Percentiles rank a stretch among this genome's conserved stretches.
Evolutionary conservation across 2,113 vertebrate genomes (phyloP).

Genomic region (Psittacara wagleri): DNA sequence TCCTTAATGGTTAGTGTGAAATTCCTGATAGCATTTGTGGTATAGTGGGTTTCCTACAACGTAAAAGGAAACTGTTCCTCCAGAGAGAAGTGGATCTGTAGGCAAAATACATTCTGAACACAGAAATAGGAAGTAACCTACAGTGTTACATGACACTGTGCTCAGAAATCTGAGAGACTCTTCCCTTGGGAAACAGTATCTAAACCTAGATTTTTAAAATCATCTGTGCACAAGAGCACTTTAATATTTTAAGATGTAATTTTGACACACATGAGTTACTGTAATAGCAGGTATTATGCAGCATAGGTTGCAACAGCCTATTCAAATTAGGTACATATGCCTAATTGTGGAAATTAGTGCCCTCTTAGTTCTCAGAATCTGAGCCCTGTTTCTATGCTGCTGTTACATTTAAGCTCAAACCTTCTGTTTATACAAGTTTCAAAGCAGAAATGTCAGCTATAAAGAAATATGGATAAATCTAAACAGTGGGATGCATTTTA

Average conservation of each 20-base stretch:
- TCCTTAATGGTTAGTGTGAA: background rate
- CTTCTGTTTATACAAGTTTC: background rate
- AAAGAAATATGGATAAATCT: background rate
- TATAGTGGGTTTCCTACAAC: background rate
- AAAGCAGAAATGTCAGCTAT: conserved; percentile 32
- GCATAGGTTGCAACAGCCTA: background rate
- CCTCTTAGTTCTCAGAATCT: background rate
- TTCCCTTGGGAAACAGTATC: background rate
- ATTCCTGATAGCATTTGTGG: background rate
- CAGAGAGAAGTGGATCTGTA: background rate
- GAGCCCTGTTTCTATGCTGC: background rate
- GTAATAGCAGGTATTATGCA: background rate
- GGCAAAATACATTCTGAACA: background rate
- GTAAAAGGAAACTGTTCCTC: background rate
- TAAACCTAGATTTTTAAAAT: background rate
- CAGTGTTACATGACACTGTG: background rate
- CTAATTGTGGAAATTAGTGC: background rate
- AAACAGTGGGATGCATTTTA: background rate
- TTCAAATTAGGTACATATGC: background rate
- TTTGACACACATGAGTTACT: background rate
- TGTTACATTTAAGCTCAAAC: background rate
- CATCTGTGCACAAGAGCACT: background rate
- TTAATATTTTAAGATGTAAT: background rate
- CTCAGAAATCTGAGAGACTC: background rate
- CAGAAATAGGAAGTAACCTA: background rate